phyloP scores from a whole-genome alignment of 2,888 invertebrate genomes.

The Cordylochernes scorpioides region DNA sequence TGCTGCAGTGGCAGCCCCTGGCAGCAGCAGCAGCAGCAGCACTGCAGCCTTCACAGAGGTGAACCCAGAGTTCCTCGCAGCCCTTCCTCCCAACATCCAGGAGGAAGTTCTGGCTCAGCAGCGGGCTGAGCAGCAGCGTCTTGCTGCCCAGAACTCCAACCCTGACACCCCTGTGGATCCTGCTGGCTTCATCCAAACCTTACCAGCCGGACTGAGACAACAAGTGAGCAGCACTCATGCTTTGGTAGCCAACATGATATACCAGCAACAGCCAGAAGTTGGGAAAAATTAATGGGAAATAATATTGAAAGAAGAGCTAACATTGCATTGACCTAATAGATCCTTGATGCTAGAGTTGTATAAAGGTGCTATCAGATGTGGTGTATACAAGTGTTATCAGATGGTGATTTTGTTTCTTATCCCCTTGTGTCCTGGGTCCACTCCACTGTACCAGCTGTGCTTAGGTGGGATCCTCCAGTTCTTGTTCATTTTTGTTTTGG shows the following conservation, averaged over 20 bases:
- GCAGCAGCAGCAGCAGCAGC: conserved; percentile 16
- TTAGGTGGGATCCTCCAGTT: no score
- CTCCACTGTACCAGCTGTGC: no score
- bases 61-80: conserved; percentile 61
- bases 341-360: no score
- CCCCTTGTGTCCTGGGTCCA: no score
- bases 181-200: conserved; percentile 50
- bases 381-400: no score
- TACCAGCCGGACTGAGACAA: conserved; percentile 46
- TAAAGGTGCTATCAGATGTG: no score
- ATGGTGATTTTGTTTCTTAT: no score
- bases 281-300: background rate
- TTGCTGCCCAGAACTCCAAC: conserved; percentile 22
- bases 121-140: conserved; percentile 28
- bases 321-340: no score
- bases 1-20: no score
- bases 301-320: no score
- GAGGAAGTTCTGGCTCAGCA: conserved; percentile 49
- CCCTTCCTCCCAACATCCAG: conserved; percentile 56
- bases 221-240: conserved; percentile 29
- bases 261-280: background rate
- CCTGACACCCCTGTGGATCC: conserved; percentile 54
- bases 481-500: no score
- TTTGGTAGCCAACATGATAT: background rate
- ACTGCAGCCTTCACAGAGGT: conserved; percentile 35